Evolutionary conservation across 1,140 invertebrate species (phyloP), one percentile per base, ranked within the genome.

Genomic region (Yoshiicerus persimilis): DNA sequence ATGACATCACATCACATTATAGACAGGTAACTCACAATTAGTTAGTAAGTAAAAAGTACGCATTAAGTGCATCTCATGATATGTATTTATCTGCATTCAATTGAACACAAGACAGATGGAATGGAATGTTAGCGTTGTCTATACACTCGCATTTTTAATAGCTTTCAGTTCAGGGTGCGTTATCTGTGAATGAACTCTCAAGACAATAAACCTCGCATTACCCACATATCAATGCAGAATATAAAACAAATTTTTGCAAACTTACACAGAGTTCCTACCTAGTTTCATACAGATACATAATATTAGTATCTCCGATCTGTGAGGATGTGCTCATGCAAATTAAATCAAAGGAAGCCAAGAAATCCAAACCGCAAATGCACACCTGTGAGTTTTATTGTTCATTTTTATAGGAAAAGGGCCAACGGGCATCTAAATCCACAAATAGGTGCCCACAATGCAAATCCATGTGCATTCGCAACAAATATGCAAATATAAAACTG

Each of bases 161-260:
- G 75, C 75, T 80, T 80, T 80, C 30, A 34, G 75, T 80, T 80
- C 30, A 80, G 32, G 75, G 75, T 80, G 75, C 75, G 75, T 80
- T 80, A 80, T 80, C 75, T 80, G 75, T 80, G 75, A 80, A 80
- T 80, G 75, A 80, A 80, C 75, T 80, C 75, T 80, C 16, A 80
- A 80, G 75, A 80, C 75, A 80, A 80, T 80, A 80, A 80, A 80
- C 75, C 75, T 80, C 70, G 20, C 75, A 80, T 80, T 80, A 80
- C 34, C 75, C 32, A 80, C 75, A 38, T 80, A 80, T 80, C 32
- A 36, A 80, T 80, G 75, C 34, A 80, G 30, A 32, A 80, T 80
- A 80, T n/a, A 36, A 36, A 80, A 80, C 20, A 36, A 80, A 27
- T 70, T 80, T 36, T 36, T 80, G 20, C 75, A 38, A 80, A 80